Conservation (phyloP, 1,140 invertebrate genomes). For the Cotesia glomerata region DNA sequence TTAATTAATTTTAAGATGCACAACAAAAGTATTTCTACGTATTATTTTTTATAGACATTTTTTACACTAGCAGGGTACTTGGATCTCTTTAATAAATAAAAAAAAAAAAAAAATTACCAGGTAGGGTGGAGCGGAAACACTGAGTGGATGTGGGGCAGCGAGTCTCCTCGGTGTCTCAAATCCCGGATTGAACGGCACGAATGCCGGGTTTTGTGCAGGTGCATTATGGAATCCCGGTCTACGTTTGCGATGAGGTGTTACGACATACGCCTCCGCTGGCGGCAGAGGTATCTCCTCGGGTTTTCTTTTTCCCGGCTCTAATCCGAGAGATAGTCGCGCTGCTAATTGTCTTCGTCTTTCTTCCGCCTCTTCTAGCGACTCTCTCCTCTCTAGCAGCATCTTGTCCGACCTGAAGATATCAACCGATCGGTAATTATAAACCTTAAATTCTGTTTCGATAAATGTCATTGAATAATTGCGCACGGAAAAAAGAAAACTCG, state of each 20-base stretch:
- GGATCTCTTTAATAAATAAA: background rate
- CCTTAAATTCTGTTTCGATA: background rate
- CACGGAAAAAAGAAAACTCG: too few species aligned
- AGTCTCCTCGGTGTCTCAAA: constrained; percentile 61
- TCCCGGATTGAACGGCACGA: constrained; percentile 73
- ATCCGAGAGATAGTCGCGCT: constrained; percentile 52
- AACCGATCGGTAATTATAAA: background rate
- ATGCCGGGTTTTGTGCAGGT: constrained; percentile 82
- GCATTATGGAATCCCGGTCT: constrained; percentile 84
- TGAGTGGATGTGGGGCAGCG: constrained; percentile 70
- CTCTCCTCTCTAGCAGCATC: constrained; percentile 53
- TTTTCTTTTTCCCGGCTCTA: constrained; percentile 59
- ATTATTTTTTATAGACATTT: too few species aligned
- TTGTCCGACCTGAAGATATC: constrained; percentile 44
- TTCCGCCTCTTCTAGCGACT: constrained; percentile 61
- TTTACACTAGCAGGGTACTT: too few species aligned
- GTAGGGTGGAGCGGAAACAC: constrained; percentile 74
- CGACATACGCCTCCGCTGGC: constrained; percentile 71
- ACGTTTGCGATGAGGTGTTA: constrained; percentile 82
- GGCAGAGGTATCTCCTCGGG: constrained; percentile 60
- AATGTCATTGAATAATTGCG: background rate
- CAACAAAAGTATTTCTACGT: too few species aligned
- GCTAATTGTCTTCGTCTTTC: constrained; percentile 58
- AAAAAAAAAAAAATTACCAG: constrained; percentile 54
- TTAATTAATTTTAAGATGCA: too few species aligned